Percentiles rank a stretch among this genome's conserved stretches.
These are phyloP conservation scores for Myiothlypis coronata DNA, from an alignment of 2,797 vertebrate genomes.

Conservation along the genomic window DNA sequence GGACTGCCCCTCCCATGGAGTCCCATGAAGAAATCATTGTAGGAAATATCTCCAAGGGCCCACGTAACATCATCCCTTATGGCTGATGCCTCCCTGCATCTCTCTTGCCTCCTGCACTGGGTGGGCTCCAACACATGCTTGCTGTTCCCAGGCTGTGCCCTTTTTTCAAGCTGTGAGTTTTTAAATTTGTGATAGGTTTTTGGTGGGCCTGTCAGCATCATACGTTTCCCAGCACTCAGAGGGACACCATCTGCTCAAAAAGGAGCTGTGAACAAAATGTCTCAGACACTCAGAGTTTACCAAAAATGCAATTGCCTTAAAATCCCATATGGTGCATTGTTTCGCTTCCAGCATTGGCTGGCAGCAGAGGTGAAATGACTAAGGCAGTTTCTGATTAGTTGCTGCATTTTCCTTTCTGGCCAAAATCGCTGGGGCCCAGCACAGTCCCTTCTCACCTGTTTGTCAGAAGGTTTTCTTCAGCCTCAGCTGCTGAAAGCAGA, in stretches of 20 bases:
- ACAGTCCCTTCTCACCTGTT: neutral
- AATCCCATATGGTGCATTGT: conserved; percentile 17
- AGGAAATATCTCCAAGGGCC: neutral
- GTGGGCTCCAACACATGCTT: neutral
- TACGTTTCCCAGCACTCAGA: neutral
- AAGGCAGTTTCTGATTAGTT: neutral
- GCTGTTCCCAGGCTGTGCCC: neutral
- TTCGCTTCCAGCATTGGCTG: conserved; percentile 23
- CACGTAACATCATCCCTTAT: accelerated
- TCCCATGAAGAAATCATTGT: neutral
- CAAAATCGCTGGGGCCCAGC: neutral
- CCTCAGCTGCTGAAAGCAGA: neutral
- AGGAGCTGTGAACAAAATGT: conserved; percentile 39
- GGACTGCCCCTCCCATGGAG: neutral
- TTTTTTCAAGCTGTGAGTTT: neutral
- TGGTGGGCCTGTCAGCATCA: neutral
- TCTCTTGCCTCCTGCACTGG: neutral
- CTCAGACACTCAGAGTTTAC: conserved; percentile 14
- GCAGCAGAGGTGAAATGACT: neutral
- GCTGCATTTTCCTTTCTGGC: neutral
- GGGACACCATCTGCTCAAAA: conserved; percentile 20
- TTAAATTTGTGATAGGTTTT: neutral
- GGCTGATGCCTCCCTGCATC: neutral
- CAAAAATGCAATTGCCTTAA: conserved; percentile 8
- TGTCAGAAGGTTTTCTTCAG: neutral